These are phyloP conservation scores for human (Homo sapiens) DNA, from an alignment of 2,113 vertebrate species.

Conservation along the genomic window GRCh38 chr3:147374501-147375000, in stretches of 20 bases:
- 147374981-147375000: constrained; percentile 22
- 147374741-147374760: not conserved
- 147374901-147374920: not conserved
- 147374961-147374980: not conserved
- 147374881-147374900: not conserved
- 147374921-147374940: not conserved
- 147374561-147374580: constrained; percentile 67
- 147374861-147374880: not conserved
- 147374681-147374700: not conserved
- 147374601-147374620: not conserved
- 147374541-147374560: constrained; percentile 69
- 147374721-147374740: not conserved
- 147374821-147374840: too few relatives aligned
- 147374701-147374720: accelerated
- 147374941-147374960: not conserved
- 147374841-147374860: too few relatives aligned
- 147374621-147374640: not conserved
- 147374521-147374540: constrained; percentile 52
- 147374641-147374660: accelerated
- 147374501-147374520: constrained; percentile 67
- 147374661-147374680: not conserved
- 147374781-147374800: too few relatives aligned
- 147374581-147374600: not conserved
- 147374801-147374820: too few relatives aligned
- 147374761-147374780: too few relatives aligned